A percentile compares a stretch with the other conserved stretches of the same genome.
These are phyloP conservation scores for Gastrophryne carolinensis DNA, from an alignment of 2,797 vertebrate genomes.

Conservation along the genomic window DNA sequence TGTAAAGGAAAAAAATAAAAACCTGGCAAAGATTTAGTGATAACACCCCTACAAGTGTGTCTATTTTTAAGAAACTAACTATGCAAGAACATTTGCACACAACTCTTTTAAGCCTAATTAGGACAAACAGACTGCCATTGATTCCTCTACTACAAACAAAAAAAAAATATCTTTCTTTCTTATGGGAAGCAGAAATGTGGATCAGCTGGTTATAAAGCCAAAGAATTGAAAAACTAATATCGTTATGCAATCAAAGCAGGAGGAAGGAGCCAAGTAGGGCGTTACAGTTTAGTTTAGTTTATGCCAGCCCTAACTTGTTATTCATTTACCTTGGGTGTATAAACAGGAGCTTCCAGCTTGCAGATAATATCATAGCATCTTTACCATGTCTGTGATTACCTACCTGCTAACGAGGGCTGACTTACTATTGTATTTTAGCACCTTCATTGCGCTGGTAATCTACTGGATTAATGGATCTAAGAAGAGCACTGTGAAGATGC, in stretches of 20 bases:
- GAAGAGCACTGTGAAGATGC: slow-evolving; percentile 15
- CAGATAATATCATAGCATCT: background rate
- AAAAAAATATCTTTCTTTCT: no score
- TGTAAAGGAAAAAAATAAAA: no score
- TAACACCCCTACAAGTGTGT: no score
- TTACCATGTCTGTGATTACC: background rate
- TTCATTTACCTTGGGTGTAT: background rate
- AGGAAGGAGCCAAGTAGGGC: background rate
- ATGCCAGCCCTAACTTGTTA: background rate
- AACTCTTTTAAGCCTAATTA: no score
- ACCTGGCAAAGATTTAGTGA: no score
- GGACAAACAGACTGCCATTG: no score
- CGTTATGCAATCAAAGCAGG: background rate
- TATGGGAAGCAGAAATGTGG: no score
- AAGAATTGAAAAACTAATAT: no score
- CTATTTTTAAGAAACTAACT: no score
- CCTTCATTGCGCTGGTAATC: background rate
- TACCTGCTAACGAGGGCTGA: background rate
- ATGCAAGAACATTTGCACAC: no score
- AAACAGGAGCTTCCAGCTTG: background rate
- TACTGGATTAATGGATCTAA: slow-evolving; percentile 19
- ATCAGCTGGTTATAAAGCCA: no score
- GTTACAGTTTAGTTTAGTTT: background rate
- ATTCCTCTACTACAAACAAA: no score
- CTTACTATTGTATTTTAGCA: background rate